Evolutionary conservation across 2,888 invertebrate genomes (phyloP).

Genomic region (Muscina levida): DNA sequence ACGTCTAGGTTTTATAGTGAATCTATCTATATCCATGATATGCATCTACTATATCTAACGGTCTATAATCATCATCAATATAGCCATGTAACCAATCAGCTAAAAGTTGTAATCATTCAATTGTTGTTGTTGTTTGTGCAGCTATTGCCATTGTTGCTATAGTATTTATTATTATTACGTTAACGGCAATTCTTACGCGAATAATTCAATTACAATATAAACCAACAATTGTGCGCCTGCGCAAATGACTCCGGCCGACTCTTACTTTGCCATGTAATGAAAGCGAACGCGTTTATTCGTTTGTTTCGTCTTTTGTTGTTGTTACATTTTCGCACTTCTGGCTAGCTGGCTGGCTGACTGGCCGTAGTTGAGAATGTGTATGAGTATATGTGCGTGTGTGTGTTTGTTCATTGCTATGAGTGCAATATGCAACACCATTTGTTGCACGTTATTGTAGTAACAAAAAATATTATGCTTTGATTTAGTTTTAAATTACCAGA

Average conservation of each 20-base stretch:
- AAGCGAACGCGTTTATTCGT: conserved; percentile 57
- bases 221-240: background rate
- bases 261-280: background rate
- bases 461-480: conserved; percentile 47
- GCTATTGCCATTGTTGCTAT: no score
- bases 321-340: conserved; percentile 59
- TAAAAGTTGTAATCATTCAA: conserved; percentile 34
- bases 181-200: conserved; percentile 51
- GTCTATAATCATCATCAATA: background rate
- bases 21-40: conserved; percentile 3
- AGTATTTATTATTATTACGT: conserved; percentile 45
- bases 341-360: no score
- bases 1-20: no score
- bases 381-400: background rate
- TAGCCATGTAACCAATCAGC: conserved; percentile 37
- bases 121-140: conserved; percentile 28
- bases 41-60: background rate
- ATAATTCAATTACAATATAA: conserved; percentile 59
- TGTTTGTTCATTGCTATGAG: conserved; percentile 3
- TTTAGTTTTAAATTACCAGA: conserved; percentile 57
- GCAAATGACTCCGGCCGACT: background rate
- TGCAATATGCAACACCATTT: conserved; percentile 30
- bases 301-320: no score
- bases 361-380: no score
- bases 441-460: conserved; percentile 28